Conservation (phyloP, 2,797 vertebrate species). For the Schizopygopsis pylzovi region DNA sequence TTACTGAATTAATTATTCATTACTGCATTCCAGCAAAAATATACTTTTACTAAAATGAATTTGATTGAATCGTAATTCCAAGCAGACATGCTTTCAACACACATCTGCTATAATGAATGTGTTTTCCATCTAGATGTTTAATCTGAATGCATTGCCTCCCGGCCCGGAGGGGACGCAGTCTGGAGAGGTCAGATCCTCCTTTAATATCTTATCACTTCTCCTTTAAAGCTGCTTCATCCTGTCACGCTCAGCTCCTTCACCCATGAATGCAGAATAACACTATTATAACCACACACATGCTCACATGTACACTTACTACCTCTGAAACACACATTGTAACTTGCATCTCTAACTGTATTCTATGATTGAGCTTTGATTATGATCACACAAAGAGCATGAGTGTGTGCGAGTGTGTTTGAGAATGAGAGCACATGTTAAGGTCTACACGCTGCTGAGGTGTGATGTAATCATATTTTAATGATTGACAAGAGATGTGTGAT, state of each 20-base stretch:
- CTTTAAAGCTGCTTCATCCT: slow-evolving; percentile 35
- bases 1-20: too few relatives aligned
- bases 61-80: not conserved
- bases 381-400: slow-evolving; percentile 20
- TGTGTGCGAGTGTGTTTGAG: slow-evolving; percentile 23
- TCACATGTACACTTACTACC: not conserved
- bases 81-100: not conserved
- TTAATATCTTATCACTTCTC: not conserved
- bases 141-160: slow-evolving; percentile 77
- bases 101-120: not conserved
- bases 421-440: not conserved
- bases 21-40: too few relatives aligned
- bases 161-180: slow-evolving; percentile 82
- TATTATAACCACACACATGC: not conserved
- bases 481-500: slow-evolving; percentile 43
- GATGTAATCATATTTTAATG: slow-evolving; percentile 42
- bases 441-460: not conserved
- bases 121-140: slow-evolving; percentile 78
- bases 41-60: too few relatives aligned
- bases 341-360: not conserved
- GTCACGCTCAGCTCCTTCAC: slow-evolving; percentile 34
- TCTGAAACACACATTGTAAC: not conserved
- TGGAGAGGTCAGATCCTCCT: slow-evolving; percentile 84
- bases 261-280: slow-evolving; percentile 28
- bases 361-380: not conserved